These are phyloP conservation scores for Penaeus vannamei DNA, from an alignment of 1,140 invertebrate species.

Conservation along the genomic window DNA sequence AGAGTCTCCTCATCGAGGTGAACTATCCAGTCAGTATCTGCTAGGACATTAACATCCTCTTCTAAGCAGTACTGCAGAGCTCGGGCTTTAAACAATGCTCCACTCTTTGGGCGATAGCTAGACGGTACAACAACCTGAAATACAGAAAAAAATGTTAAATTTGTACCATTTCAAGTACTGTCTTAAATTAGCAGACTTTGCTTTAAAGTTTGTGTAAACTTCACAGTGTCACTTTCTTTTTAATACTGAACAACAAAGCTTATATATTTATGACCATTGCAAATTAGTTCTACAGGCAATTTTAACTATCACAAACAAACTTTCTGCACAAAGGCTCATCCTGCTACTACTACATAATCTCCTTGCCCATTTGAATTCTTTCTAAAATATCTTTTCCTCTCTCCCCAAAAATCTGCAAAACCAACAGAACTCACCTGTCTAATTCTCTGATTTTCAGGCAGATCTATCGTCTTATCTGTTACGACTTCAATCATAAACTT, in stretches of 20 bases:
- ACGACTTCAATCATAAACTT: constrained; percentile 98
- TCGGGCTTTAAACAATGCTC: constrained; percentile 94
- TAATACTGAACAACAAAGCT: too few species aligned
- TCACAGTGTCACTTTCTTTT: too few species aligned
- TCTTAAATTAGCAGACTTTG: not conserved
- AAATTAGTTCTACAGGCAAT: too few species aligned
- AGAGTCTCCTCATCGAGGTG: constrained; percentile 98
- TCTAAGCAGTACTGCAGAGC: constrained; percentile 97
- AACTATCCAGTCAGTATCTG: constrained; percentile 96
- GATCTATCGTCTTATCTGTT: constrained; percentile 83
- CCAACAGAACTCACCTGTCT: constrained; percentile 60
- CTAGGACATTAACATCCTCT: constrained; percentile 88
- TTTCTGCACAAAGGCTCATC: too few species aligned
- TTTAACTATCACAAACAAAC: too few species aligned
- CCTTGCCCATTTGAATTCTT: too few species aligned
- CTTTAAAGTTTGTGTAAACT: too few species aligned
- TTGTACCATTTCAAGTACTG: too few species aligned
- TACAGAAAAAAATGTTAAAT: not conserved
- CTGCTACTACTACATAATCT: too few species aligned
- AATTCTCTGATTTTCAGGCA: constrained; percentile 66
- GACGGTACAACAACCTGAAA: constrained; percentile 87
- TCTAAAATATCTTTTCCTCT: too few species aligned
- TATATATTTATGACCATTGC: too few species aligned
- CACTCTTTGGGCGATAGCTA: constrained; percentile 88
- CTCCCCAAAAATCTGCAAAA: too few species aligned